Evolutionary conservation across 2,113 vertebrate species (phyloP), one percentile per base, ranked within the genome.

Genomic region (Spermophilus dauricus): DNA sequence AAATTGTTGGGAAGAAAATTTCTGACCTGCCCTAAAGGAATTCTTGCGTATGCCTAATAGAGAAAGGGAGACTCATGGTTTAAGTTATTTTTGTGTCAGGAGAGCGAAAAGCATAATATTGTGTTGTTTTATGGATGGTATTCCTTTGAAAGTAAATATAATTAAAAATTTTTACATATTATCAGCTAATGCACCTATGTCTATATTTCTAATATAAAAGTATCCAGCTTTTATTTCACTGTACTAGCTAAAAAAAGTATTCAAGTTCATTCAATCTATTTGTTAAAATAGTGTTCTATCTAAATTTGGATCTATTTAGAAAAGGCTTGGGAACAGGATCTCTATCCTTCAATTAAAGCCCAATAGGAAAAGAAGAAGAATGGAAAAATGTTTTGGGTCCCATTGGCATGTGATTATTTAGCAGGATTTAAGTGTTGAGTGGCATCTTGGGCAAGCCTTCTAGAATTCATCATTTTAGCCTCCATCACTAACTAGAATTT

Each of bases 141-240:
- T 51, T 95, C 16, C 20, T 95, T 86, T 97, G 56, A 93, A 95
- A 91, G 5, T 75, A 20, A 94, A 78, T 61, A 81, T 58, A 83
- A 94, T 95, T 81, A 93, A 85, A 81, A 42, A 14, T 37, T 85
- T 93, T 58, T 37, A 86, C 56, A 70, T 86, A 58, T 65, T 86
- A 53, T 70, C 39, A 94, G 78, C 5, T 61, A 63, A 76, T 26
- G 0, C 65, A 2, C 45, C 28, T 92, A 1, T 63, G 53, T 67
- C 37, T 37, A 26, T 42, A 42, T 87, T 8, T 69, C 58, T 75
- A 91, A 48, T 80, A 12, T 90, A 67, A 85, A 2, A 94, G 28
- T 45, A 48, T 28, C 24, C 20, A 51, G 32, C 28, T 84, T 70
- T 85, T 26, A 72, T 94, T 97, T 96, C 39, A 95, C 76, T 61